Conservation (phyloP, 2,797 vertebrate genomes). For the Acrossocheilus wenchowensis region DNA sequence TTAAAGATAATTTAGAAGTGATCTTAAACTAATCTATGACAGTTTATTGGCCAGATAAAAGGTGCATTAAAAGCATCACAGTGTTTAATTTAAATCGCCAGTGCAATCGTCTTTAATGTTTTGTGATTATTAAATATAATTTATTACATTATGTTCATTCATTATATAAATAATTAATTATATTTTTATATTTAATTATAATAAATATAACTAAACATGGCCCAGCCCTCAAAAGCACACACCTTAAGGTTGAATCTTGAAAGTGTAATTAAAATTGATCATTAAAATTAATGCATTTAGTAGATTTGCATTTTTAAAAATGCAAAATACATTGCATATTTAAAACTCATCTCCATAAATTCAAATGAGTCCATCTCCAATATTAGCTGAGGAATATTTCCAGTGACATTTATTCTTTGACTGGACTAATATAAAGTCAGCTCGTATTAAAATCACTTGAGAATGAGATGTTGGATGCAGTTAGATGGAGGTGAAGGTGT, state of each 20-base stretch:
- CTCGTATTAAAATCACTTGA: not conserved
- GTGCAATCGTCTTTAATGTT: not conserved
- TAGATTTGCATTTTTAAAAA: not conserved
- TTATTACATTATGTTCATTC: not conserved
- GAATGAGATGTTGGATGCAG: constrained; percentile 5
- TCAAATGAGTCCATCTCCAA: not conserved
- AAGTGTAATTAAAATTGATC: not conserved
- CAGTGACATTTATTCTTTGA: not conserved
- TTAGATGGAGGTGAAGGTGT: constrained; percentile 5
- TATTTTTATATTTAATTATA: no score
- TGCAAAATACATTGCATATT: not conserved
- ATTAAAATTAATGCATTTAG: not conserved
- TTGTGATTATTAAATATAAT: not conserved
- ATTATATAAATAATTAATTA: no score
- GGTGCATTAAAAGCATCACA: not conserved
- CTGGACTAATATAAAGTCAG: constrained; percentile 7
- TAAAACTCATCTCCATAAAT: not conserved
- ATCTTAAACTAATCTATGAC: not conserved
- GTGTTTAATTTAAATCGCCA: not conserved
- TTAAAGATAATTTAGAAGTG: not conserved
- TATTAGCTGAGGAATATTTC: not conserved
- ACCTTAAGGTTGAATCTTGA: not conserved
- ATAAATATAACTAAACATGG: not conserved
- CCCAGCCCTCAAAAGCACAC: not conserved
- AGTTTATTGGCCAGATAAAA: not conserved